phyloP scores from a whole-genome alignment of 2,797 vertebrate genomes.

The Philypnodon macrostomus region DNA sequence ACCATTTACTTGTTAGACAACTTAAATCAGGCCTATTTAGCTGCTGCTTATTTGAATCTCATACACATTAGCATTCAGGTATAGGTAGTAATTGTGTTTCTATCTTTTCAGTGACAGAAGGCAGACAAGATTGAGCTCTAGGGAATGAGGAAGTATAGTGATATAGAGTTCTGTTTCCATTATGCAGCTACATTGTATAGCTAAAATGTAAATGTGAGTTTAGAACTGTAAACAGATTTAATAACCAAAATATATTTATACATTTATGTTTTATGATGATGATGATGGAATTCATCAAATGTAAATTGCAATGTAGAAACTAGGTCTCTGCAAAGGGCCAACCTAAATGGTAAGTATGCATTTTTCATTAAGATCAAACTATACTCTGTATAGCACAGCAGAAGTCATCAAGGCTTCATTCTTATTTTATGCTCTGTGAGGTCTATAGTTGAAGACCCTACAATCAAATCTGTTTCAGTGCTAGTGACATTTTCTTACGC shows the following conservation, averaged over 20 bases:
- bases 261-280: background rate
- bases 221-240: slow-evolving; percentile 2
- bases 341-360: no score
- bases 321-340: no score
- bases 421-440: no score
- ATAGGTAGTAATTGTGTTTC: slow-evolving; percentile 3
- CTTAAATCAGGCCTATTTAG: slow-evolving; percentile 3
- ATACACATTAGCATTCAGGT: slow-evolving; percentile 1
- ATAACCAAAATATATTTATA: background rate
- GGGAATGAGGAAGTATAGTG: background rate
- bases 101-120: slow-evolving; percentile 7
- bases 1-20: background rate
- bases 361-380: no score
- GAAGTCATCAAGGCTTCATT: no score
- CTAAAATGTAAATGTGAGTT: background rate
- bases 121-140: slow-evolving; percentile 6
- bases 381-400: no score
- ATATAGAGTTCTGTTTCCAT: slow-evolving; percentile 3
- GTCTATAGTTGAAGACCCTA: no score
- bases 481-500: no score
- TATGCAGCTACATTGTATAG: slow-evolving; percentile 2
- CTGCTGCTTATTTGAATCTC: slow-evolving; percentile 2
- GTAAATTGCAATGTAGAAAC: no score
- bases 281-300: no score
- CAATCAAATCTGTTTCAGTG: no score